These are phyloP conservation scores for Thecophora atra DNA, from an alignment of 2,888 invertebrate species.

Conservation along the genomic window DNA sequence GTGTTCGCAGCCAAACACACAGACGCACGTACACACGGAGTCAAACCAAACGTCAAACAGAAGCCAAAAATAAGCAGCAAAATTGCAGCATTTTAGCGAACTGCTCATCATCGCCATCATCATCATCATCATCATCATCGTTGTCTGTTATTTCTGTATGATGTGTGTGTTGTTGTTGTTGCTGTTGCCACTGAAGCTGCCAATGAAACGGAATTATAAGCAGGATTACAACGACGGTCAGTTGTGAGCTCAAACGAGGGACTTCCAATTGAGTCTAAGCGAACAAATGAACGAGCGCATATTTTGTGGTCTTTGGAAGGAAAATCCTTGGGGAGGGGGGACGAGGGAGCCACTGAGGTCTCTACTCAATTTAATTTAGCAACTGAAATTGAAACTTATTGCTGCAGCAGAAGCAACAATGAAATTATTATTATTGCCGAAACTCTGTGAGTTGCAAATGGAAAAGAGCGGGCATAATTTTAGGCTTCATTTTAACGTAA, in stretches of 20 bases:
- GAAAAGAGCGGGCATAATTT: not conserved
- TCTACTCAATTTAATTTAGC: not conserved
- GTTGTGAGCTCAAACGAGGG: slow-evolving; percentile 12
- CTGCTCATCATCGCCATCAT: not conserved
- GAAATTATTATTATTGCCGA: not conserved
- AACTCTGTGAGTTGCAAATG: not conserved
- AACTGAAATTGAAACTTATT: not conserved
- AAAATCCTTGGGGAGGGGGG: not conserved
- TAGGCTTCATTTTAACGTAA: not conserved
- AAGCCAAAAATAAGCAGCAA: not conserved
- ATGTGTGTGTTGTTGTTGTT: slow-evolving; percentile 6
- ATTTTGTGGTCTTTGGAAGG: not conserved
- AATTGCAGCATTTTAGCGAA: slow-evolving; percentile 8
- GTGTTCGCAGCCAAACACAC: not conserved
- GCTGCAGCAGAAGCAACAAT: not conserved
- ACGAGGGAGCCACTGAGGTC: not conserved
- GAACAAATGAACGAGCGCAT: slow-evolving; percentile 6
- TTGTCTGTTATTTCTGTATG: slow-evolving; percentile 4
- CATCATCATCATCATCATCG: not conserved
- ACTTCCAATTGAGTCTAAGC: not conserved
- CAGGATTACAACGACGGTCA: slow-evolving; percentile 23
- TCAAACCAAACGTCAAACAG: not conserved
- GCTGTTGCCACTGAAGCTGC: slow-evolving; percentile 16
- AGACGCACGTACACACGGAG: not conserved
- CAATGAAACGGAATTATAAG: slow-evolving; percentile 21